Base-by-base conservation (phyloP, 2,888 invertebrate species). In the Drosophila ustulata region DNA sequence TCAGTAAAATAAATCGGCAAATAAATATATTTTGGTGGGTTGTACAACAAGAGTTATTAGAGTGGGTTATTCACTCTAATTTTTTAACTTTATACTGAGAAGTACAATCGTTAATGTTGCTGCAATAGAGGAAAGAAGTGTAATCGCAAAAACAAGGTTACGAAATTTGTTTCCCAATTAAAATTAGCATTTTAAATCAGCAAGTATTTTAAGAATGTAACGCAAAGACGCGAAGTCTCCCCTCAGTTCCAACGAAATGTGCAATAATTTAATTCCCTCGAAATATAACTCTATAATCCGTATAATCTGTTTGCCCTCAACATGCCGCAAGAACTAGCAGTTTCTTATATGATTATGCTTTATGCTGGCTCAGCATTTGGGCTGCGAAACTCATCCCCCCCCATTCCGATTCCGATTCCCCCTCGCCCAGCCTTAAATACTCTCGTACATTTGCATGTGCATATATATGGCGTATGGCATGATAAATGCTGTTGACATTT, bases 401-500 rank as follows among this genome's bases (percentile, higher is more conserved):
- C 30, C 28, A 11, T 30, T 18, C 18, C 18, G 18, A 18, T 18
- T 18, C 1, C 18, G 18, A 18, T 18, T 18, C 18, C 18, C 18
- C 18, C 18, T 18, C 18, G 41, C 26, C 11, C 11, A 25, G 28
- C 18, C 28, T 18, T 18, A 18, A 18, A 18, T 30, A 30, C 30
- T 8, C 7, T 30, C 28, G 5, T 11, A 9, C 32, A 34, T 34
- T 9, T 34, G 34, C 9, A 34, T 34, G 34, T 11, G 11, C 3
- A 1, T n/a, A 39, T 45, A 11, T 45, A 55, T 65, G 59, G 50
- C 50, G 32, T 50, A 57, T 58, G 51, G 62, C 58, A 77, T 83
- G 81, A 75, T 78, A 83, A 82, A 86, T 88, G 88, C 83, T 84
- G 88, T 84, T 84, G 83, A 84, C 83, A 84, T 84, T 84, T 84